Base-by-base conservation (phyloP, 2,113 vertebrate genomes). In the Neolamprologus fasciatus region DNA sequence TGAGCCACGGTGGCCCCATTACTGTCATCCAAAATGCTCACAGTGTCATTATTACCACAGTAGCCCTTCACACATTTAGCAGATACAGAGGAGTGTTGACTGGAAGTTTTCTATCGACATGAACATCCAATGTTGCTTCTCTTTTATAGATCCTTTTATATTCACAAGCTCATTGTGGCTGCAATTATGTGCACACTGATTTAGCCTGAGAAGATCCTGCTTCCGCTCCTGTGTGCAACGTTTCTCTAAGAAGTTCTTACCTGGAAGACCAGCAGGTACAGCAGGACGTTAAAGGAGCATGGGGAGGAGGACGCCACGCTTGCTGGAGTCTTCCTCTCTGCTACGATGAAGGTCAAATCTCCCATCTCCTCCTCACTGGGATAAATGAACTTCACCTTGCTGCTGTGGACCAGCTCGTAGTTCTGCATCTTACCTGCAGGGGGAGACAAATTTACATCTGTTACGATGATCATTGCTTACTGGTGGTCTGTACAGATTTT, bases 331-430 rank as follows among this genome's bases (percentile, higher is more conserved):
- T 97, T 97, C 93, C 97, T 98, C 93, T 99, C 98, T 7, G 98
- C 96, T 84, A 99, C 97, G 2, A 97, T 98, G 96, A 98, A 99
- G 11, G 98, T 98, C 87, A 99, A 97, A 95, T 99, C 98, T 14
- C 98, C 98, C 55, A 99, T 98, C 94, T 99, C 98, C 93, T 99
- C 99, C 92, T 99, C 99, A 8, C 97, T 99, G 28, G 99, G 99
- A 92, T 99, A 99, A 86, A 99, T 96, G 83, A 99, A 99, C 92
- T 98, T 99, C 93, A 99, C 98, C 76, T 97, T 97, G 94, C 98
- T 99, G 13, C 98, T 98, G 91, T 99, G 99, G 90, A 99, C 97
- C 92, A 99, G 95, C 96, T 99, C 98, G 3, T 99, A 99, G 95
- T 99, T 99, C 87, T 99, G 97, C 98, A 99, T 97, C 96, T 98